Conservation (phyloP, 2,797 vertebrate genomes). For the Lepilemur septentrionalis region DNA sequence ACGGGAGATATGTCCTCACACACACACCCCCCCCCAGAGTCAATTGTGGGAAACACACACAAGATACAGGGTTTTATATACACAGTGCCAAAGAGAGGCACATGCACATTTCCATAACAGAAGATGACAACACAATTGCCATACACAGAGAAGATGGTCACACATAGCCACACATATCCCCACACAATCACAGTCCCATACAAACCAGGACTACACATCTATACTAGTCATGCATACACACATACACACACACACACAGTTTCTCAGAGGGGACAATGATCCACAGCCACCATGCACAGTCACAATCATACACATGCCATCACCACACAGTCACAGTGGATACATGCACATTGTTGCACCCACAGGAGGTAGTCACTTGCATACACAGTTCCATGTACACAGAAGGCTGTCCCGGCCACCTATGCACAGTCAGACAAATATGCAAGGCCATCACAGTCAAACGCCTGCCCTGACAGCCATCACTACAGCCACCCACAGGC, state of each 20-base stretch:
- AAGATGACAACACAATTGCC: background rate
- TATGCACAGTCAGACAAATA: background rate
- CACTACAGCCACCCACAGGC: background rate
- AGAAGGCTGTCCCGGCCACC: background rate
- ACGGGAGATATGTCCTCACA: background rate
- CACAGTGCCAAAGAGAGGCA: background rate
- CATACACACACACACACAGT: background rate
- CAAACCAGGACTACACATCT: background rate
- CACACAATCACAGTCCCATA: background rate
- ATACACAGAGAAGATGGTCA: background rate
- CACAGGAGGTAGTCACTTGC: background rate
- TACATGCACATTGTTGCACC: background rate
- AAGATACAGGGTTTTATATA: constrained; percentile 3
- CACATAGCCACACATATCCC: background rate
- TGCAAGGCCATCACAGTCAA: background rate
- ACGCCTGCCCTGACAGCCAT: background rate
- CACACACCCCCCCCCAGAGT: background rate
- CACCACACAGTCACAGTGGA: background rate
- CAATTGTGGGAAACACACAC: background rate
- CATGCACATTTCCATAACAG: background rate
- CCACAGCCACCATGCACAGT: background rate
- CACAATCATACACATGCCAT: background rate
- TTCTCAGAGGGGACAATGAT: constrained; percentile 4
- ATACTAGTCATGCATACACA: background rate
- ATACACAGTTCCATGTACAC: background rate